Conservation (phyloP, 1,140 invertebrate species). For the Potamilus streckersoni region DNA sequence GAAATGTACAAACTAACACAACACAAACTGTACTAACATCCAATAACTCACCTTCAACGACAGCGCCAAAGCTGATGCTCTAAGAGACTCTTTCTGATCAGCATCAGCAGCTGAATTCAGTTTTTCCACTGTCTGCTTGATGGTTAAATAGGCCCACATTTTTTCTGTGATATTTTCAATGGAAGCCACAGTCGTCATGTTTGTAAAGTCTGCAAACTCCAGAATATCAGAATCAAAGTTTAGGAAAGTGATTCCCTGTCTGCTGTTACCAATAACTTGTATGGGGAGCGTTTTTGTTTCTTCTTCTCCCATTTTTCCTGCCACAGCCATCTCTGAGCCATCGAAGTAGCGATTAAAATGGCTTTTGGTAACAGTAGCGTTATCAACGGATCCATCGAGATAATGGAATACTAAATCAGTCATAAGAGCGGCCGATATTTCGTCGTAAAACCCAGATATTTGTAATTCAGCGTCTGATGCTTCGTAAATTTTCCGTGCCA, state of each 20-base stretch:
- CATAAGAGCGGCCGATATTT: slow-evolving; percentile 36
- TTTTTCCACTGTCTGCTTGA: slow-evolving; percentile 75
- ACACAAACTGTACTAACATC: too few species aligned
- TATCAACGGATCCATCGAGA: slow-evolving; percentile 26
- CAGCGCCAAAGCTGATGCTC: too few species aligned
- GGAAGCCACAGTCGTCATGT: slow-evolving; percentile 27
- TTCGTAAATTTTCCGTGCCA: slow-evolving; percentile 81
- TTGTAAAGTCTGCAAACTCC: neutral
- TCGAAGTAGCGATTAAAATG: slow-evolving; percentile 40
- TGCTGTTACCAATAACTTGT: slow-evolving; percentile 18
- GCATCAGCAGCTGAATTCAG: slow-evolving; percentile 23
- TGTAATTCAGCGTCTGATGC: slow-evolving; percentile 79
- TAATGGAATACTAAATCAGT: slow-evolving; percentile 37
- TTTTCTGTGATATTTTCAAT: slow-evolving; percentile 70
- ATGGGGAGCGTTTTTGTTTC: slow-evolving; percentile 36
- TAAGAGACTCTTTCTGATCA: too few species aligned
- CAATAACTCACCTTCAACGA: too few species aligned
- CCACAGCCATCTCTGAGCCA: slow-evolving; percentile 48
- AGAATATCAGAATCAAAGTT: slow-evolving; percentile 71
- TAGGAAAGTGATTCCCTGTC: slow-evolving; percentile 28
- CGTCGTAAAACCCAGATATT: slow-evolving; percentile 75
- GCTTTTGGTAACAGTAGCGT: slow-evolving; percentile 20
- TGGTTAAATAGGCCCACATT: slow-evolving; percentile 78
- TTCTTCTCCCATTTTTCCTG: slow-evolving; percentile 32
- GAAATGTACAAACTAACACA: too few species aligned